These are phyloP conservation scores for Anastatus disparis DNA, from an alignment of 1,140 invertebrate genomes.

Conservation along the genomic window DNA sequence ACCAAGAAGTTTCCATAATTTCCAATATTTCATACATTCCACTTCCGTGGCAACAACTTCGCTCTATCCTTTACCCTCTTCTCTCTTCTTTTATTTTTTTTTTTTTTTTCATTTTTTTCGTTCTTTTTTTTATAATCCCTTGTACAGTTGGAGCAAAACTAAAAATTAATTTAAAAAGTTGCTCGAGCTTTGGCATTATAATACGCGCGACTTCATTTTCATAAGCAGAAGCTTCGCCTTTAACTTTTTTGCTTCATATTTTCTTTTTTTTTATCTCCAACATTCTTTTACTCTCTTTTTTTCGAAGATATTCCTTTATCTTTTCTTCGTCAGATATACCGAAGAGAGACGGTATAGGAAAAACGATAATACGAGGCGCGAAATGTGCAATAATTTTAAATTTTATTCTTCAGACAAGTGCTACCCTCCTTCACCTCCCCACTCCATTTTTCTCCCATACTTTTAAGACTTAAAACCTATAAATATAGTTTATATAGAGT, in stretches of 20 bases:
- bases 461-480: background rate
- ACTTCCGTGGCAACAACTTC: background rate
- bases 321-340: background rate
- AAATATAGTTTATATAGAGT: conserved; percentile 11
- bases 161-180: conserved; percentile 34
- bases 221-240: conserved; percentile 16
- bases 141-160: background rate
- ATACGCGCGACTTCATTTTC: conserved; percentile 28
- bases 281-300: too few relatives aligned
- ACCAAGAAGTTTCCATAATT: background rate
- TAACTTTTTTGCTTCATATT: conserved; percentile 9
- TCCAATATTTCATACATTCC: background rate
- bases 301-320: background rate
- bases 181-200: conserved; percentile 5
- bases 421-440: too few relatives aligned
- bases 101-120: too few relatives aligned
- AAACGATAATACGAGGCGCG: background rate
- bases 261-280: conserved; percentile 6
- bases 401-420: conserved; percentile 23
- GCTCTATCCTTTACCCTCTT: too few relatives aligned
- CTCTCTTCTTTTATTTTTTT: too few relatives aligned
- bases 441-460: too few relatives aligned
- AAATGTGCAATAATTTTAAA: conserved; percentile 23
- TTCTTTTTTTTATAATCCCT: background rate
- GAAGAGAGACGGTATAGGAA: background rate